A percentile compares a stretch with the other conserved stretches of the same genome.
phyloP scores from a whole-genome alignment of 2,888 invertebrate species.

The Harmothoe impar region DNA sequence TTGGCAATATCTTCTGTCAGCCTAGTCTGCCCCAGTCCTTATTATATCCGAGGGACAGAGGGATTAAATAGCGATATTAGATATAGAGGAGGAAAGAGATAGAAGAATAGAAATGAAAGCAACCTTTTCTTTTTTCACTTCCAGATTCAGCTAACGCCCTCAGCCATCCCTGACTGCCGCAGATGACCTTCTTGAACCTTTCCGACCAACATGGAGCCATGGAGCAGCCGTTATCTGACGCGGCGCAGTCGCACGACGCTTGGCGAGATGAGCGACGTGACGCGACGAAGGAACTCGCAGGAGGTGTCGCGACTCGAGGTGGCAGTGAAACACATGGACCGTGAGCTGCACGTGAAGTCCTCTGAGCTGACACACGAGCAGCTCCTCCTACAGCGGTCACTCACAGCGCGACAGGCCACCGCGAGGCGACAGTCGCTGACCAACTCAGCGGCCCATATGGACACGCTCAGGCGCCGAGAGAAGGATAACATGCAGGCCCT shows the following conservation, averaged over 20 bases:
- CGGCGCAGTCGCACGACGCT: constrained; percentile 41
- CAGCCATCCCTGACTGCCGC: too few species aligned
- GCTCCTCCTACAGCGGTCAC: constrained; percentile 32
- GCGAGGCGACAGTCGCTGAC: neutral
- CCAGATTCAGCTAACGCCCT: too few species aligned
- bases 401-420: neutral
- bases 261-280: constrained; percentile 44
- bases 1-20: too few species aligned
- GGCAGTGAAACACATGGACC: constrained; percentile 5
- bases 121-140: too few species aligned
- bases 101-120: too few species aligned
- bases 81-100: too few species aligned
- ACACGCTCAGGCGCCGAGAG: constrained; percentile 1
- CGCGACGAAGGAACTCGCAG: constrained; percentile 33
- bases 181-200: too few species aligned
- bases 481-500: constrained; percentile 21
- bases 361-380: constrained; percentile 10
- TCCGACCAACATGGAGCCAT: constrained; percentile 15
- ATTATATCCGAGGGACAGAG: too few species aligned
- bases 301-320: constrained; percentile 36
- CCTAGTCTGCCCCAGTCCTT: too few species aligned
- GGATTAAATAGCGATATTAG: too few species aligned
- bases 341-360: neutral
- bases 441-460: constrained; percentile 3
- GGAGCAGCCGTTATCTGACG: constrained; percentile 51